Evolutionary conservation across 2,888 invertebrate species (phyloP).

Genomic region (Caenorhabditis parvicauda): DNA sequence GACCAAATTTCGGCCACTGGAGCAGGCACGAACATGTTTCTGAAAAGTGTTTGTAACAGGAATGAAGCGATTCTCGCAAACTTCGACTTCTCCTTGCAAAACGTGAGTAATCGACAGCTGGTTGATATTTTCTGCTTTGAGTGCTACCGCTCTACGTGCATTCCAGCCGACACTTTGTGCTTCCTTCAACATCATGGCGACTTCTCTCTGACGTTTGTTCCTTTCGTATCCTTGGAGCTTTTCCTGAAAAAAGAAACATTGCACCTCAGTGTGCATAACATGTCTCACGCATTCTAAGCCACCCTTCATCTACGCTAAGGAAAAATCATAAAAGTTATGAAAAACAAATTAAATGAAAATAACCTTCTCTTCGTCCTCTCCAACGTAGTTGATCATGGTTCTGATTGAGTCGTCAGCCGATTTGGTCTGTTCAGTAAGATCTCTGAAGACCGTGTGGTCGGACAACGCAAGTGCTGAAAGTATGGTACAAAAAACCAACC

Average conservation of each 20-base stretch:
- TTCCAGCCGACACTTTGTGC: conserved; percentile 36
- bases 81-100: conserved; percentile 1
- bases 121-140: conserved; percentile 23
- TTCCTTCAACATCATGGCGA: conserved; percentile 44
- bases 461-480: too few species aligned
- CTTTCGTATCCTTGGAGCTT: conserved; percentile 43
- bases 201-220: conserved; percentile 33
- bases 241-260: conserved; percentile 13
- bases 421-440: conserved; percentile 31
- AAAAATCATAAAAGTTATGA: too few species aligned
- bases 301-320: background rate
- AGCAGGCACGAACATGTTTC: too few species aligned
- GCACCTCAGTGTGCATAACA: too few species aligned
- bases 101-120: conserved; percentile 21
- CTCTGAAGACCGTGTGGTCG: too few species aligned
- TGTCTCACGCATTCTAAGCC: background rate
- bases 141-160: conserved; percentile 27
- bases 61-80: conserved; percentile 17
- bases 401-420: conserved; percentile 26
- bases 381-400: conserved; percentile 38
- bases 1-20: conserved; percentile 30
- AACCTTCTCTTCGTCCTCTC: conserved; percentile 47
- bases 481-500: too few species aligned
- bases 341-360: too few species aligned
- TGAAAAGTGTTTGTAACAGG: too few species aligned